Evolutionary conservation across 2,888 invertebrate genomes (phyloP), one percentile per base, ranked within the genome.

Genomic region (Melinaea marsaeus): DNA sequence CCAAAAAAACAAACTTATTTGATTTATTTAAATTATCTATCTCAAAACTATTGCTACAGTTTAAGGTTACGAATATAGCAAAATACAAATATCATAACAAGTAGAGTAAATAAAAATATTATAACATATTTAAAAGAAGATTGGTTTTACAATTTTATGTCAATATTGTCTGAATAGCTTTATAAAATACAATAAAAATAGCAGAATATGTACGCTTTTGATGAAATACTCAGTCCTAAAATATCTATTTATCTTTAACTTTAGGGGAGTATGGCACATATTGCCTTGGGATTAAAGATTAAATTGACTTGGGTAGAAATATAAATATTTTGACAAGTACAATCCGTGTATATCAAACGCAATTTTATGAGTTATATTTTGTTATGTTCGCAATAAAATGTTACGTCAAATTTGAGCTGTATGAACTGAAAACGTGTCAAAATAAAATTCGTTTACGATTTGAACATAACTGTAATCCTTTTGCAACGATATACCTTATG

Each of bases 291-390:
- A 32, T 13, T 22, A 32, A 3, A 51, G 9, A 32, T 3, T 32
- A 32, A 32, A 32, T n/a, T 32, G 51, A 9, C 22, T 32, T 51
- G 22, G 3, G n/a, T 51, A 32, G 9, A 51, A 2, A 32, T 32
- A 32, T 51, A 51, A 7, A 9, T 32, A 66, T 60, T 57, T 64
- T 64, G 57, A 59, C 59, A 55, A 58, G 60, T 58, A 59, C 55
- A 60, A 60, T 64, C 59, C 58, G 47, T 48, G 66, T 62, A 64
- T 64, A 62, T 64, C 56, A 64, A 67, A 64, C 64, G 62, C 34
- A 22, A 64, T 64, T 67, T 67, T 64, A 67, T 57, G 66, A 62
- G 51, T 62, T 55, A 51, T 51, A 51, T 51, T 51, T 51, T 51
- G 51, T 51, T 51, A 22, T 51, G 51, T 51, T 51, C 32, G 51